Evolutionary conservation across 1,140 invertebrate genomes (phyloP).

Genomic region (Heterodera schachtii): DNA sequence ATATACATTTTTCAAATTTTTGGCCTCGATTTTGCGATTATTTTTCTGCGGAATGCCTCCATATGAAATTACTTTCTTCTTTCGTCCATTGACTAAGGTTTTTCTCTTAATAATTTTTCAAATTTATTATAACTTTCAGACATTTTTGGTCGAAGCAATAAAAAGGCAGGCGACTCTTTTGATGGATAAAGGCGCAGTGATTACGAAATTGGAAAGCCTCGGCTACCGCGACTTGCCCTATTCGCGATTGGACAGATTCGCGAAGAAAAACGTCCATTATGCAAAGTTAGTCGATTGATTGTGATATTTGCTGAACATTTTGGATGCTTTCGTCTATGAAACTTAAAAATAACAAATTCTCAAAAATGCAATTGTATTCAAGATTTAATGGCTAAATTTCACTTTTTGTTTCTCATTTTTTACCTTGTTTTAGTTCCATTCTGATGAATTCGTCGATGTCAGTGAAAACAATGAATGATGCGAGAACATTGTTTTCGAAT

Average conservation of each 20-base stretch:
- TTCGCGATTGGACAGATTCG: slow-evolving; percentile 47
- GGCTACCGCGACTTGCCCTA: slow-evolving; percentile 60
- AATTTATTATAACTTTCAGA: slow-evolving; percentile 42
- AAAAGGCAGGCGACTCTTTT: slow-evolving; percentile 52
- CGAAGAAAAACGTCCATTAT: slow-evolving; percentile 55
- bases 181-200: slow-evolving; percentile 60
- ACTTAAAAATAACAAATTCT: no score
- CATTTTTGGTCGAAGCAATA: slow-evolving; percentile 54
- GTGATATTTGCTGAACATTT: no score
- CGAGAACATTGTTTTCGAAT: slow-evolving; percentile 47
- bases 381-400: neutral
- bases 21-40: no score
- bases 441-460: slow-evolving; percentile 57
- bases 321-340: no score
- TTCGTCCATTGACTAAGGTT: slow-evolving; percentile 57
- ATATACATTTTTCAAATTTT: neutral
- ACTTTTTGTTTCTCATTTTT: neutral
- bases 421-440: slow-evolving; percentile 48
- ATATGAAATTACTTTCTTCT: slow-evolving; percentile 61
- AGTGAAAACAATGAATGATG: slow-evolving; percentile 32
- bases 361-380: no score
- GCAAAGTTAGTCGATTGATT: slow-evolving; percentile 54
- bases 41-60: slow-evolving; percentile 50
- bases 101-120: slow-evolving; percentile 8
- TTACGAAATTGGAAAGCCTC: slow-evolving; percentile 56